These are phyloP conservation scores for Halictus rubicundus DNA, from an alignment of 1,140 invertebrate genomes.

Conservation along the genomic window DNA sequence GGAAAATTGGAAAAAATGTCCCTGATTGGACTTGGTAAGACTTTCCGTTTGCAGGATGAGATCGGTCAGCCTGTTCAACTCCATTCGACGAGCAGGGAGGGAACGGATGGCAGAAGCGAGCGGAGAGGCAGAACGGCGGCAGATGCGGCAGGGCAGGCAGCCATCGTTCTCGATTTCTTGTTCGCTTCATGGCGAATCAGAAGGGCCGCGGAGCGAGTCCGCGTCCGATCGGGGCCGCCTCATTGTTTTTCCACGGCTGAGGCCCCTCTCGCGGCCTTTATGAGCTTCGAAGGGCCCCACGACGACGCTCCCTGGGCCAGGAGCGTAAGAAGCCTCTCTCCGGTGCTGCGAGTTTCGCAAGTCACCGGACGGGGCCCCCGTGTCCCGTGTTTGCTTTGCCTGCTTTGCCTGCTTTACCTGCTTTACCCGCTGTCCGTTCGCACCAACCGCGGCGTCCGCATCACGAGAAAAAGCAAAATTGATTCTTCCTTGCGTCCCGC, in stretches of 20 bases:
- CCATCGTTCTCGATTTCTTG: slow-evolving; percentile 68
- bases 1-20: no score
- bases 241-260: slow-evolving; percentile 71
- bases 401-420: slow-evolving; percentile 71
- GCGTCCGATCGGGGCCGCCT: slow-evolving; percentile 65
- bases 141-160: slow-evolving; percentile 49
- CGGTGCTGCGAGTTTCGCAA: slow-evolving; percentile 64
- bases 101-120: neutral
- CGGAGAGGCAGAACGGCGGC: slow-evolving; percentile 21
- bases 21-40: no score
- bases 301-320: slow-evolving; percentile 25
- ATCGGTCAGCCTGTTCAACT: neutral
- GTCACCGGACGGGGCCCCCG: slow-evolving; percentile 66
- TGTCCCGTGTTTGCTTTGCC: slow-evolving; percentile 74
- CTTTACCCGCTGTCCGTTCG: slow-evolving; percentile 63
- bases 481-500: slow-evolving; percentile 71
- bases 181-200: slow-evolving; percentile 73
- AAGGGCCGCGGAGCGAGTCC: slow-evolving; percentile 64
- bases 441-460: slow-evolving; percentile 22
- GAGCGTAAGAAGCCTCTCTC: slow-evolving; percentile 63
- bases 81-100: neutral
- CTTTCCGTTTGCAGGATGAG: no score
- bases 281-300: slow-evolving; percentile 54
- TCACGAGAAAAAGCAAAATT: slow-evolving; percentile 74
- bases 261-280: slow-evolving; percentile 64